phyloP scores from a whole-genome alignment of 2,797 vertebrate genomes.

The Kryptopterus vitreolus region DNA sequence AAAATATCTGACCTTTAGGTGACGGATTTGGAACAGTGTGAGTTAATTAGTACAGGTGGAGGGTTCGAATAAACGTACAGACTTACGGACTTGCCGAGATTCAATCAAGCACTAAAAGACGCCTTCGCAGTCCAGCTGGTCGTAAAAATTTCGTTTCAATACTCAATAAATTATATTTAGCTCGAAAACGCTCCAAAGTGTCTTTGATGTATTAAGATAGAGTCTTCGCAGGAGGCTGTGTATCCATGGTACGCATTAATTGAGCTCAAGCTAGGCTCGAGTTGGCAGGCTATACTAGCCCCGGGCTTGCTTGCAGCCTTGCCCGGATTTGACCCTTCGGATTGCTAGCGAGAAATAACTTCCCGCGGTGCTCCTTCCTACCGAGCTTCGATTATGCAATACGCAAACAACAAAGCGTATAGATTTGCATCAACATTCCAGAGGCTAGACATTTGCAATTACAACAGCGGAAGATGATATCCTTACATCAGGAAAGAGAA shows the following conservation, averaged over 20 bases:
- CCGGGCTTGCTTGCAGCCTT: constrained; percentile 27
- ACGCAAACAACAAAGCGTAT: constrained; percentile 1
- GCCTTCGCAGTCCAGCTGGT: not conserved
- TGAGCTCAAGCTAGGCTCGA: constrained; percentile 24
- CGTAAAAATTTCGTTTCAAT: too few relatives aligned
- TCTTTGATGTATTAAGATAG: not conserved
- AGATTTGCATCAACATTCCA: constrained; percentile 12
- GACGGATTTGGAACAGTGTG: too few relatives aligned
- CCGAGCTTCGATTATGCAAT: constrained; percentile 23
- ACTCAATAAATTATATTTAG: too few relatives aligned
- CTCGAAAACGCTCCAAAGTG: not conserved
- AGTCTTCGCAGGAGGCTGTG: constrained; percentile 1
- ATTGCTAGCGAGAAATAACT: constrained; percentile 27
- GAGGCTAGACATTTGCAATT: constrained; percentile 10
- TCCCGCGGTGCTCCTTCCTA: not conserved
- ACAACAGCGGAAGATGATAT: constrained; percentile 9
- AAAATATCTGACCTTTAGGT: too few relatives aligned
- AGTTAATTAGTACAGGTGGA: not conserved
- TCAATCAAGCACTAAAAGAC: not conserved
- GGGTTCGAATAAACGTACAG: not conserved
- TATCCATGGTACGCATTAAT: constrained; percentile 17
- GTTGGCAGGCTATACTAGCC: constrained; percentile 44
- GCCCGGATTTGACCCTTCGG: constrained; percentile 24
- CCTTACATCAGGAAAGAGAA: not conserved
- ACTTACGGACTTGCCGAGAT: not conserved